Evolutionary conservation across 2,113 vertebrate species (phyloP).

Genomic region (Ptilorrhoa leucosticta): DNA sequence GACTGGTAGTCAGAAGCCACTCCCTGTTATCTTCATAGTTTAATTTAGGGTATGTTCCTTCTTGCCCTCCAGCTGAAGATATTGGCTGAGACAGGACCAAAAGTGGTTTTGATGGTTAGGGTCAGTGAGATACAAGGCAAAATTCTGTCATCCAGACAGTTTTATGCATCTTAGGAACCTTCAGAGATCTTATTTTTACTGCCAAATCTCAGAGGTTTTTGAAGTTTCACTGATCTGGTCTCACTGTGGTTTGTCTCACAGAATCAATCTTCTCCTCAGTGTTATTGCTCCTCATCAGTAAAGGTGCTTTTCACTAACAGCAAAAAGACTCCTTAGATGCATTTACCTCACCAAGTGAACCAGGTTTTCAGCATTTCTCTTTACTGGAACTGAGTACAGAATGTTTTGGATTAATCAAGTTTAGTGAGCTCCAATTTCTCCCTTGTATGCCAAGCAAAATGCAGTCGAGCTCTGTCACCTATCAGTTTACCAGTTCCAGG

Average conservation of each 20-base stretch:
- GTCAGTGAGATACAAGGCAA: background rate
- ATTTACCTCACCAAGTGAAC: background rate
- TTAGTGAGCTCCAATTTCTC: background rate
- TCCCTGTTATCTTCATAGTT: background rate
- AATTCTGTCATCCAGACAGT: background rate
- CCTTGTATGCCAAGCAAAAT: background rate
- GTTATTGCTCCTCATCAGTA: background rate
- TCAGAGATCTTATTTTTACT: background rate
- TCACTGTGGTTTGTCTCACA: background rate
- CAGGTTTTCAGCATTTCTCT: background rate
- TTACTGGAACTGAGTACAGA: background rate
- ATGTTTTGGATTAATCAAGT: background rate
- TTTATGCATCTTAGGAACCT: background rate
- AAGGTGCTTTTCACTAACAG: background rate
- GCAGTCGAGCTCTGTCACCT: background rate
- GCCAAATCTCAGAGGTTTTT: background rate
- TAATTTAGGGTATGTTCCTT: background rate
- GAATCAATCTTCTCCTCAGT: background rate
- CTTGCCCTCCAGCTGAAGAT: background rate
- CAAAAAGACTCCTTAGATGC: background rate
- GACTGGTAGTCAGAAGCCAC: background rate
- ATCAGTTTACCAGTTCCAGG: background rate
- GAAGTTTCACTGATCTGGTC: background rate
- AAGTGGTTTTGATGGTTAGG: background rate
- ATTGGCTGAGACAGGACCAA: background rate